Evolutionary conservation across 2,888 invertebrate genomes (phyloP).

Genomic region (Germaria angustata): DNA sequence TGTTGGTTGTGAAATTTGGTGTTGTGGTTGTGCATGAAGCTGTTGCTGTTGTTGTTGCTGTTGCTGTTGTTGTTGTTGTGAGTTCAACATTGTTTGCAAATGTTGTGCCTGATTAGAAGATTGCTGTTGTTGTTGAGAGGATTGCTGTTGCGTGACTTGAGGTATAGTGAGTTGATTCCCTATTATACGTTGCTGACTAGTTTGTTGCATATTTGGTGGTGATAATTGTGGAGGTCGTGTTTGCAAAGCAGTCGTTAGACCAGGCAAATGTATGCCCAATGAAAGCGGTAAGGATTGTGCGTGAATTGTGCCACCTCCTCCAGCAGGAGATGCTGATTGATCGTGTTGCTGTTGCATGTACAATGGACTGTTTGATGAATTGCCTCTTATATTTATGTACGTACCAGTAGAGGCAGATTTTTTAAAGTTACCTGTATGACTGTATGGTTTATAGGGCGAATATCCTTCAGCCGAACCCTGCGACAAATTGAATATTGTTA

Average conservation of each 20-base stretch:
- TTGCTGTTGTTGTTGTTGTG: conserved; percentile 63
- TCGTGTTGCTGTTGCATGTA: conserved; percentile 60
- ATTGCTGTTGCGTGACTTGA: conserved; percentile 53
- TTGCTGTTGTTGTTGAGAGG: conserved; percentile 58
- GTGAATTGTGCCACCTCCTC: conserved; percentile 55
- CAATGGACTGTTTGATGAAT: conserved; percentile 53
- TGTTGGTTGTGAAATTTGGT: conserved; percentile 67
- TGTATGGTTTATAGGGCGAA: conserved; percentile 76
- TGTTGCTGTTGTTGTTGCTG: conserved; percentile 68
- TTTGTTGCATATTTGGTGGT: conserved; percentile 67
- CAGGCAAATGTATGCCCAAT: conserved; percentile 62
- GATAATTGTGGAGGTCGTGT: conserved; percentile 48
- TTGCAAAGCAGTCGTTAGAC: conserved; percentile 62
- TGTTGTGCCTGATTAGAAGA: conserved; percentile 61
- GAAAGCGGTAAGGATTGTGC: conserved; percentile 69
- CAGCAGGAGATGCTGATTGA: conserved; percentile 41
- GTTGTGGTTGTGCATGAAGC: conserved; percentile 66
- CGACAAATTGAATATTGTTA: conserved; percentile 72
- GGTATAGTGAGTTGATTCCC: conserved; percentile 47
- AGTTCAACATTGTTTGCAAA: conserved; percentile 53
- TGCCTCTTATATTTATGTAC: conserved; percentile 74
- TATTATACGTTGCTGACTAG: conserved; percentile 56
- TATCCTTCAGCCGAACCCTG: conserved; percentile 25
- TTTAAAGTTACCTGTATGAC: conserved; percentile 71
- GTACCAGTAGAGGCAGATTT: conserved; percentile 78